A percentile compares a stretch with the other conserved stretches of the same genome.
Evolutionary conservation across 2,797 vertebrate genomes (phyloP).

Genomic region (Chelidonichthys spinosus): DNA sequence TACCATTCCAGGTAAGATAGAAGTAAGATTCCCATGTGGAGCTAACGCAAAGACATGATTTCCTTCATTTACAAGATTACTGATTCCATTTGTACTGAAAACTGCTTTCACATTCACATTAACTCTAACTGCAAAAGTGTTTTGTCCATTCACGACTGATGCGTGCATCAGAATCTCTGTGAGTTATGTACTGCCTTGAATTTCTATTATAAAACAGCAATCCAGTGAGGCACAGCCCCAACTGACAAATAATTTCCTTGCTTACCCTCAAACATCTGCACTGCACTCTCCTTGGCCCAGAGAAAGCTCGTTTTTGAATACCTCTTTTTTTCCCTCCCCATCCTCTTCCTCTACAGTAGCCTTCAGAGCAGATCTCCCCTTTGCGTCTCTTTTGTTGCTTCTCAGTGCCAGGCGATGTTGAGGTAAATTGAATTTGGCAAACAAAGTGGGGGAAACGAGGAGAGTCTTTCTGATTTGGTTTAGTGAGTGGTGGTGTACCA

Average conservation of each 20-base stretch:
- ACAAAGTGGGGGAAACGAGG: slow-evolving; percentile 84
- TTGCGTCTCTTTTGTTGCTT: slow-evolving; percentile 84
- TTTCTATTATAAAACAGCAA: slow-evolving; percentile 75
- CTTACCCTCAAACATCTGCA: slow-evolving; percentile 78
- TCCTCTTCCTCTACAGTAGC: slow-evolving; percentile 74
- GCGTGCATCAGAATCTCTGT: slow-evolving; percentile 70
- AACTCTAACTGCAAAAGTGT: slow-evolving; percentile 72
- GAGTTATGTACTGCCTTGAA: slow-evolving; percentile 75
- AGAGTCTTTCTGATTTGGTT: slow-evolving; percentile 94
- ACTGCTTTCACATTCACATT: slow-evolving; percentile 79
- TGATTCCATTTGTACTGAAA: slow-evolving; percentile 73
- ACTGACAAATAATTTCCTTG: slow-evolving; percentile 73
- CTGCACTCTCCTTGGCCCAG: slow-evolving; percentile 72
- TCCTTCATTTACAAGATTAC: slow-evolving; percentile 79
- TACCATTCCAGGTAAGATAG: slow-evolving; percentile 63
- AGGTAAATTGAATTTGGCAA: slow-evolving; percentile 99
- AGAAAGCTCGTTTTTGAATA: slow-evolving; percentile 73
- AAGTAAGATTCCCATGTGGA: slow-evolving; percentile 68
- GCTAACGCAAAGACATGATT: slow-evolving; percentile 76
- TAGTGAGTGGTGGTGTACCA: slow-evolving; percentile 89
- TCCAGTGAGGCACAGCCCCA: slow-evolving; percentile 75
- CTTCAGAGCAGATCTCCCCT: slow-evolving; percentile 77
- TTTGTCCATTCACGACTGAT: slow-evolving; percentile 68
- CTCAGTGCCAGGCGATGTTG: slow-evolving; percentile 91
- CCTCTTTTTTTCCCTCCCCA: slow-evolving; percentile 50